Conservation (phyloP, 2,113 vertebrate species). For the Plecturocebus donacophilus region DNA sequence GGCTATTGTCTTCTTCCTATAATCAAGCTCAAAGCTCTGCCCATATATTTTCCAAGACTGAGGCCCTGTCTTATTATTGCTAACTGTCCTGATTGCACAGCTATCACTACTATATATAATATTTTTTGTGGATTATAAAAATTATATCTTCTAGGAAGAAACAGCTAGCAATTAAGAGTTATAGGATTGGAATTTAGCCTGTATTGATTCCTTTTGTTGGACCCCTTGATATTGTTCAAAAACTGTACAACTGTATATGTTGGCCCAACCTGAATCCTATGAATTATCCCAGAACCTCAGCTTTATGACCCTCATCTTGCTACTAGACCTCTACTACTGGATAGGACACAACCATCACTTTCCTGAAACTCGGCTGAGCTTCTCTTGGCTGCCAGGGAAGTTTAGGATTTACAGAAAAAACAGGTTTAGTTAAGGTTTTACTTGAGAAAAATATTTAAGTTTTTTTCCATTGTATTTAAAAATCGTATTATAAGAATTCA, state of each 20-base stretch:
- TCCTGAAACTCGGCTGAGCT: neutral
- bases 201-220: neutral
- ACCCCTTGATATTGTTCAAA: neutral
- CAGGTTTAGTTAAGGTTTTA: neutral
- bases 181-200: neutral
- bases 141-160: neutral
- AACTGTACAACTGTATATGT: neutral
- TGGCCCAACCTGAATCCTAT: neutral
- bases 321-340: neutral
- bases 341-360: neutral
- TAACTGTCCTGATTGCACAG: neutral
- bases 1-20: neutral
- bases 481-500: neutral
- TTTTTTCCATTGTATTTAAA: neutral
- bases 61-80: neutral
- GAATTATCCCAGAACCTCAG: neutral
- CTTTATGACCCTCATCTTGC: neutral
- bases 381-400: neutral
- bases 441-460: neutral
- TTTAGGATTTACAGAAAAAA: neutral
- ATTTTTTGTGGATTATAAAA: neutral
- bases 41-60: neutral
- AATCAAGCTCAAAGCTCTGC: neutral
- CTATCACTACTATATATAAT: neutral
- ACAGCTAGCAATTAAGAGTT: neutral